These are phyloP conservation scores for Prochilodus magdalenae DNA, from an alignment of 2,113 vertebrate species.

Conservation along the genomic window DNA sequence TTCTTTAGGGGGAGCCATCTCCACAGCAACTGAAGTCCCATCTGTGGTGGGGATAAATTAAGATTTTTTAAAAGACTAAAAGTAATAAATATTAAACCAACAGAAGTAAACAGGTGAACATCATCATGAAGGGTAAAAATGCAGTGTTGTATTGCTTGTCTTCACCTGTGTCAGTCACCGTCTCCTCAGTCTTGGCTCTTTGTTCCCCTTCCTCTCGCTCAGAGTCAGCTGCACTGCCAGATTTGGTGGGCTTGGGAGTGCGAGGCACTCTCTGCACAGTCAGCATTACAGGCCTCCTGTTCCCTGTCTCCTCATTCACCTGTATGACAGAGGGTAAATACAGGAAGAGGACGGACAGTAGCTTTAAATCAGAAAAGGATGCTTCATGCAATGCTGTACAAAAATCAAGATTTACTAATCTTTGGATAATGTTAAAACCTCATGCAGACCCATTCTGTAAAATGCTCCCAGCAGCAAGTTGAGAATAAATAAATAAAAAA, in stretches of 20 bases:
- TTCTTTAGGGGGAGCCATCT: conserved; percentile 76
- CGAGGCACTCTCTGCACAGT: conserved; percentile 87
- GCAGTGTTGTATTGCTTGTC: neutral
- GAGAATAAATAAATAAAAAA: neutral
- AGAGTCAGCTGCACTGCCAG: conserved; percentile 81
- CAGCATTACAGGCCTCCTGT: conserved; percentile 91
- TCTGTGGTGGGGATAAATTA: conserved; percentile 67
- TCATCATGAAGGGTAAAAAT: too few species aligned
- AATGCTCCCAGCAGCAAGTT: too few species aligned
- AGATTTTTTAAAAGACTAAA: too few species aligned
- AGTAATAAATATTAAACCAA: neutral
- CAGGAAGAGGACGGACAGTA: too few species aligned
- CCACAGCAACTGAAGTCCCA: conserved; percentile 65
- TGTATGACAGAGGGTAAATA: conserved; percentile 51
- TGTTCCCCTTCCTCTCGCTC: conserved; percentile 85
- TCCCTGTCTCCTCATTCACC: conserved; percentile 95
- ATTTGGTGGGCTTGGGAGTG: conserved; percentile 80
- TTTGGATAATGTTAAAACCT: neutral
- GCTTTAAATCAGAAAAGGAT: too few species aligned
- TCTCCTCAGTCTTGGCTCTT: conserved; percentile 72
- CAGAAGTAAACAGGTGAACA: too few species aligned
- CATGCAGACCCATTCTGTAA: neutral
- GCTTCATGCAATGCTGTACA: too few species aligned
- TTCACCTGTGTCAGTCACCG: conserved; percentile 66
- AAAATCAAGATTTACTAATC: too few species aligned